Conservation (phyloP, 2,113 vertebrate genomes). For the Gadus macrocephalus region DNA sequence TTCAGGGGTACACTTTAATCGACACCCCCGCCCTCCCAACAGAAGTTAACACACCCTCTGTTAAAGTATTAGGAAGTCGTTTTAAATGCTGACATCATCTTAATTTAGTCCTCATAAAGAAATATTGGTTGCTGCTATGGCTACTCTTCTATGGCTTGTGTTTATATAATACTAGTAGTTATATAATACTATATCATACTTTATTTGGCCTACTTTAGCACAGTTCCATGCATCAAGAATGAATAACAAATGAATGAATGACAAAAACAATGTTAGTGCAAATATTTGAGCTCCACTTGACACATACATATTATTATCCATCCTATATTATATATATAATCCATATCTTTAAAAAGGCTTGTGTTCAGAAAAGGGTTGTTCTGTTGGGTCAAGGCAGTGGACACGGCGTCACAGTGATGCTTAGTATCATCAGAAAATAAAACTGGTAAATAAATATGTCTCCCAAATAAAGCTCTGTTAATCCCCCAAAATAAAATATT, state of each 20-base stretch:
- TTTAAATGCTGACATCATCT: no score
- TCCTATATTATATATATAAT: not conserved
- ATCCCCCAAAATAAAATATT: no score
- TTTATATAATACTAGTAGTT: conserved; percentile 30
- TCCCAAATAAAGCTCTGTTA: no score
- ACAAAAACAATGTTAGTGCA: conserved; percentile 9
- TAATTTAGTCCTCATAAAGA: no score
- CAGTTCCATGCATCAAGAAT: conserved; percentile 41
- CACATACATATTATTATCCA: conserved; percentile 9
- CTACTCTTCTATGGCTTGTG: conserved; percentile 60
- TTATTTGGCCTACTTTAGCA: conserved; percentile 37
- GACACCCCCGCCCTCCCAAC: no score
- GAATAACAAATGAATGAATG: no score
- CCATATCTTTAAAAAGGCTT: conserved; percentile 9
- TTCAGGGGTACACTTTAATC: no score
- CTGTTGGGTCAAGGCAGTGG: conserved; percentile 56
- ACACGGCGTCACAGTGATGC: conserved; percentile 63
- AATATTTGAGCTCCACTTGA: conserved; percentile 9
- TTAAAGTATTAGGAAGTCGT: no score
- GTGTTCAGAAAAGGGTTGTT: conserved; percentile 14
- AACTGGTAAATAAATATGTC: no score
- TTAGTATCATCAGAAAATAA: conserved; percentile 38
- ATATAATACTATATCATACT: conserved; percentile 11
- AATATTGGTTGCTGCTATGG: conserved; percentile 32
- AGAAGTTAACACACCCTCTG: no score